Conservation (phyloP, 1,140 invertebrate species). For the Trichomalopsis sarcophagae region DNA sequence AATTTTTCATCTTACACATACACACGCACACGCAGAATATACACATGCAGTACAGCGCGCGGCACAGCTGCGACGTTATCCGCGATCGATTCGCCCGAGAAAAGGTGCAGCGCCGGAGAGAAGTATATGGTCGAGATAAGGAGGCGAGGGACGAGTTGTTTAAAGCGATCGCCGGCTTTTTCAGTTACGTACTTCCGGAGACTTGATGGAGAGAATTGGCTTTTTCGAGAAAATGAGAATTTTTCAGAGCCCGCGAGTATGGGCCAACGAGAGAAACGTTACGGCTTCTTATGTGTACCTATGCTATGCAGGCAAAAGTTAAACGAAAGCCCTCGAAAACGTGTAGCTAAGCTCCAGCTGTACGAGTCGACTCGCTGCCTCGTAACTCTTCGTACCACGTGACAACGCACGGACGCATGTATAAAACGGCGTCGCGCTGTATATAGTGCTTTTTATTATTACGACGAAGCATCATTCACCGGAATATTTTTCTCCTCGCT, state of each 20-base stretch:
- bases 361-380: neutral
- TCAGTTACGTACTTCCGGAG: neutral
- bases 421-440: neutral
- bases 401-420: neutral
- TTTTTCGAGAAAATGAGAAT: slow-evolving; percentile 13
- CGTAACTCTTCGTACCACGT: neutral
- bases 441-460: neutral
- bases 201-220: neutral
- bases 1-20: slow-evolving; percentile 34
- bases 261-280: too few relatives aligned
- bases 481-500: neutral
- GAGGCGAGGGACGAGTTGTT: slow-evolving; percentile 14
- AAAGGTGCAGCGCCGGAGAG: slow-evolving; percentile 27
- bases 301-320: neutral
- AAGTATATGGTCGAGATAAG: slow-evolving; percentile 37
- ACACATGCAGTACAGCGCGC: neutral
- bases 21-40: too few relatives aligned
- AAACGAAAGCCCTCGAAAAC: neutral
- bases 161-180: neutral
- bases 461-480: neutral
- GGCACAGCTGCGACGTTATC: slow-evolving; percentile 28
- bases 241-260: neutral
- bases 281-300: too few relatives aligned
- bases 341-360: neutral
- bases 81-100: slow-evolving; percentile 41